Percentiles rank a stretch among this genome's conserved stretches.
Conservation (phyloP, 2,113 vertebrate species). For the Gavia stellata region DNA sequence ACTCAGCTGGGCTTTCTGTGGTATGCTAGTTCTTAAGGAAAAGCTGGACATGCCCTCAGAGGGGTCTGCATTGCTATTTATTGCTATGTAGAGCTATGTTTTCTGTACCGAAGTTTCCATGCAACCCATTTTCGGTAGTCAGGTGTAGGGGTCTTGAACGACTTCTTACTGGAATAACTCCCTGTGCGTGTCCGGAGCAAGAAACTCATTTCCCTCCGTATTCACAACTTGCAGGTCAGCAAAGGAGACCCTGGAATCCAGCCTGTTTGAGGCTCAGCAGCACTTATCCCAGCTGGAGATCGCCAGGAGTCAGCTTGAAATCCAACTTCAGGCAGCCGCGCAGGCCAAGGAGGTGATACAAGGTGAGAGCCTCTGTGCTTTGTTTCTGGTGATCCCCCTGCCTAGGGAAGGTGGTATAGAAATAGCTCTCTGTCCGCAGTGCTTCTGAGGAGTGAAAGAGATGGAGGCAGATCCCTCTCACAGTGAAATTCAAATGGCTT, state of each 20-base stretch:
- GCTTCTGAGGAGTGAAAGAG: no score
- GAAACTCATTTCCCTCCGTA: neutral
- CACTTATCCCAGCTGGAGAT: constrained; percentile 73
- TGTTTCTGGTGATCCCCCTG: neutral
- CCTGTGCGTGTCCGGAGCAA: neutral
- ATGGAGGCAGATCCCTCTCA: no score
- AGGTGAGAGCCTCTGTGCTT: constrained; percentile 65
- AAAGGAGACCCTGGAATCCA: constrained; percentile 73
- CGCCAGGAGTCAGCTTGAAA: constrained; percentile 69
- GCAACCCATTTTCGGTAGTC: neutral
- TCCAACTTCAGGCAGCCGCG: constrained; percentile 71
- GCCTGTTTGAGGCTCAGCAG: constrained; percentile 74
- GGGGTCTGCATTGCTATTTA: neutral
- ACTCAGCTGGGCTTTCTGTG: neutral
- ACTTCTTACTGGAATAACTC: neutral
- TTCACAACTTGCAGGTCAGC: constrained; percentile 59
- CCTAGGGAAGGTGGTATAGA: neutral
- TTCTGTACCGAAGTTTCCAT: neutral
- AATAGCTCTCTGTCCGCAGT: no score
- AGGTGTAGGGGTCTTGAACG: neutral
- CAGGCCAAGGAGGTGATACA: constrained; percentile 79
- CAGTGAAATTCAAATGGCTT: no score
- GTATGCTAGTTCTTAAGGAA: neutral
- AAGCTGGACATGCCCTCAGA: neutral
- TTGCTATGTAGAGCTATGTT: neutral